A percentile compares a stretch with the other conserved stretches of the same genome.
Evolutionary conservation across 2,797 vertebrate species (phyloP).

Genomic region (Falco columbarius): DNA sequence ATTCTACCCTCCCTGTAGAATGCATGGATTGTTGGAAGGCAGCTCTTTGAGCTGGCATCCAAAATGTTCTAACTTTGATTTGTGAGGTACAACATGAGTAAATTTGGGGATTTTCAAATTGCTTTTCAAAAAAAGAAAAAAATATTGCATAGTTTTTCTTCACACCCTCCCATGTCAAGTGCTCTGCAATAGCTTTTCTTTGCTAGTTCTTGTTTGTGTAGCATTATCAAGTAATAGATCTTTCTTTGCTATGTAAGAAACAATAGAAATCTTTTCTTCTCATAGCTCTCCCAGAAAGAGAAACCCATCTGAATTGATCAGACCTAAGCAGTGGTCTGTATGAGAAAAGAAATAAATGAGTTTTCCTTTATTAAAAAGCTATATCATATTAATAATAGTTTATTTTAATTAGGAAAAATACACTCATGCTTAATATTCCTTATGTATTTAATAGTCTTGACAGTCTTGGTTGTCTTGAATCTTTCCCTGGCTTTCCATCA

Average conservation of each 20-base stretch:
- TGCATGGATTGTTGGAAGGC: neutral
- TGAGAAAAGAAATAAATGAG: neutral
- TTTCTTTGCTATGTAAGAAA: conserved; percentile 27
- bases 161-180: neutral
- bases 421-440: conserved; percentile 38
- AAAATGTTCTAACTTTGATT: neutral
- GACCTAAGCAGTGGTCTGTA: neutral
- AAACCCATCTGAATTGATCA: neutral
- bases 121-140: neutral
- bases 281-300: neutral
- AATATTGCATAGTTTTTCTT: too few relatives aligned
- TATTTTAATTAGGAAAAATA: conserved; percentile 52
- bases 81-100: neutral
- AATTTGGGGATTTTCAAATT: neutral
- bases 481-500: neutral
- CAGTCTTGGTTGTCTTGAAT: neutral
- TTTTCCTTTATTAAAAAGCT: conserved; percentile 26
- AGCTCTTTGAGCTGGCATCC: neutral
- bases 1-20: neutral
- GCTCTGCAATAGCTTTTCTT: conserved; percentile 55
- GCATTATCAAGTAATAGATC: conserved; percentile 33
- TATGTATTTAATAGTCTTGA: neutral
- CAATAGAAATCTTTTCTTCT: neutral
- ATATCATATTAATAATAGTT: conserved; percentile 10
- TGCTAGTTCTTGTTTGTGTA: conserved; percentile 21